Percentiles rank a stretch among this genome's conserved stretches.
phyloP scores from a whole-genome alignment of 2,113 vertebrate species.

The Cyprinodon tularosa region DNA sequence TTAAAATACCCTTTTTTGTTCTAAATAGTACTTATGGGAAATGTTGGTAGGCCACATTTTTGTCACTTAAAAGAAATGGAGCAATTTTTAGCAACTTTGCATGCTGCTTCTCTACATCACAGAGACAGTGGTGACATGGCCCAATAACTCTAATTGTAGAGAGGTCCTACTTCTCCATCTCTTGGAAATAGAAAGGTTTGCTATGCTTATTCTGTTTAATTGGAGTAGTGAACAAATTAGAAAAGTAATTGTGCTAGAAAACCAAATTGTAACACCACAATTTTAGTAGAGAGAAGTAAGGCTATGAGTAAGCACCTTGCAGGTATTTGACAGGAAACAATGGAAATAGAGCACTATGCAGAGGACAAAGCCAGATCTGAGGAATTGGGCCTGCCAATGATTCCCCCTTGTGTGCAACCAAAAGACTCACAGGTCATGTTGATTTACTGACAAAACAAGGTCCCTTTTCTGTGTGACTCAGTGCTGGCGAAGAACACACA shows the following conservation, averaged over 20 bases:
- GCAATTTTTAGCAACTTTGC: conserved; percentile 64
- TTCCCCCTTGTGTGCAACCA: conserved; percentile 46
- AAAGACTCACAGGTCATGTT: conserved; percentile 56
- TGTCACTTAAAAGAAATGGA: conserved; percentile 46
- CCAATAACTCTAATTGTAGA: conserved; percentile 59
- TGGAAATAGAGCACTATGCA: conserved; percentile 36
- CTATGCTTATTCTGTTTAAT: conserved; percentile 43
- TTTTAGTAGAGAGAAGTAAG: conserved; percentile 25
- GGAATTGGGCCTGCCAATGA: conserved; percentile 57
- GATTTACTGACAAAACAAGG: conserved; percentile 74
- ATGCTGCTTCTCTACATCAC: conserved; percentile 31
- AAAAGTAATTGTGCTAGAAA: conserved; percentile 12
- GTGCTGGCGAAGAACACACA: conserved; percentile 47
- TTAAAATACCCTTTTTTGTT: conserved; percentile 21
- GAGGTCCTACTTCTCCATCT: conserved; percentile 50
- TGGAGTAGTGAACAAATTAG: conserved; percentile 33
- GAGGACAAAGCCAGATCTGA: conserved; percentile 53
- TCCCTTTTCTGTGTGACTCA: conserved; percentile 61
- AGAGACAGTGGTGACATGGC: conserved; percentile 38
- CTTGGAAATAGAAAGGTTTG: conserved; percentile 54
- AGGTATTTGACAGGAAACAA: conserved; percentile 33
- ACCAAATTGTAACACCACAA: conserved; percentile 4
- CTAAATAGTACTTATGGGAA: conserved; percentile 52
- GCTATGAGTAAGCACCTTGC: conserved; percentile 20
- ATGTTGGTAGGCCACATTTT: conserved; percentile 56